Evolutionary conservation across 1,140 invertebrate genomes (phyloP).

Genomic region (Coboldia fuscipes): DNA sequence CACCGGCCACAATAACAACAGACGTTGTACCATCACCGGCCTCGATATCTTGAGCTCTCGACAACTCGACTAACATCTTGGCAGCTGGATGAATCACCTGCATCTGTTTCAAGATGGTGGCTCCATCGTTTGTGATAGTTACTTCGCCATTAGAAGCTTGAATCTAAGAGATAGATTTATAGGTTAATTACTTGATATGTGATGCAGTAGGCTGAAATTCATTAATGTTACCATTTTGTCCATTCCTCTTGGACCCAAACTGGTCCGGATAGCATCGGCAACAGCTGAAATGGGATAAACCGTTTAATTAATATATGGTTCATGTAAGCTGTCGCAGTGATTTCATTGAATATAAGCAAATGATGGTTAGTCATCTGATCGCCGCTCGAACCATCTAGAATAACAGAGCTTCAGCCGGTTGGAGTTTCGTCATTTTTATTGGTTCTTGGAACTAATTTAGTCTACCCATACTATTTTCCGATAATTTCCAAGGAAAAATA

Average conservation of each 20-base stretch:
- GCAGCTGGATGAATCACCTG: slow-evolving; percentile 97
- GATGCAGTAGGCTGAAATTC: neutral
- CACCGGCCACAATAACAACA: slow-evolving; percentile 90
- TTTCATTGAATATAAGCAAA: too few relatives aligned
- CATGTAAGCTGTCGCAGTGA: too few relatives aligned
- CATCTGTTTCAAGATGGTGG: slow-evolving; percentile 98
- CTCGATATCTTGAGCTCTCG: slow-evolving; percentile 96
- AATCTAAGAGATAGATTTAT: slow-evolving; percentile 36
- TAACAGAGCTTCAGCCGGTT: too few relatives aligned
- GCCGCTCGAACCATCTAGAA: too few relatives aligned
- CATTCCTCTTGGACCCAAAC: slow-evolving; percentile 96
- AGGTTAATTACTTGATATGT: neutral
- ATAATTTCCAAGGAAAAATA: too few relatives aligned
- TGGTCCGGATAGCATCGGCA: slow-evolving; percentile 94
- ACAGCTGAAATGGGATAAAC: slow-evolving; percentile 68
- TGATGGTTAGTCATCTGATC: too few relatives aligned
- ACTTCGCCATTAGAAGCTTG: slow-evolving; percentile 94
- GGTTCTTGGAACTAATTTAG: too few relatives aligned
- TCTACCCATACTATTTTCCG: too few relatives aligned
- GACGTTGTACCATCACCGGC: slow-evolving; percentile 98
- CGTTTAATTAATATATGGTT: too few relatives aligned
- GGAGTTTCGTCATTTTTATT: too few relatives aligned
- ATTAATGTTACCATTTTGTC: slow-evolving; percentile 97
- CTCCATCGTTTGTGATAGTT: slow-evolving; percentile 99
- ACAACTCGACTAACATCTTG: slow-evolving; percentile 98